Conservation (phyloP, 2,113 vertebrate species). For the Falcunculus frontatus region DNA sequence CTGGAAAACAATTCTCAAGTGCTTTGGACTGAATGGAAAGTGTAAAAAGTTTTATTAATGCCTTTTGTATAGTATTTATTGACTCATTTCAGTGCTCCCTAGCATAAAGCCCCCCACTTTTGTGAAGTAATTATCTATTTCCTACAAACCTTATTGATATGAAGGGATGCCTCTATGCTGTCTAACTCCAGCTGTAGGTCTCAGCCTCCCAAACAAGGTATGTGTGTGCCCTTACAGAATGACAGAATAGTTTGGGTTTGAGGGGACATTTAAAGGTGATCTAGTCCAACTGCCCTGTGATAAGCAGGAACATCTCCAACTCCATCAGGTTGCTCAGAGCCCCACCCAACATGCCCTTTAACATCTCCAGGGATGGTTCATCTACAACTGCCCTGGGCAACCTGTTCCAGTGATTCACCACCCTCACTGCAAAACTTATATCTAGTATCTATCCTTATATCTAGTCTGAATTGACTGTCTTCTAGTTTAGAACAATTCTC, state of each 20-base stretch:
- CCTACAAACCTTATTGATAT: not conserved
- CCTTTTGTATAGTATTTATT: not conserved
- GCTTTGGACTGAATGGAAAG: not conserved
- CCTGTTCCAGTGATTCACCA: not conserved
- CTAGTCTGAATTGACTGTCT: not conserved
- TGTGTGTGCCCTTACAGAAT: not conserved
- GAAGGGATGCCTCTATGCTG: not conserved
- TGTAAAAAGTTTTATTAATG: not conserved
- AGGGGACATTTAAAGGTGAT: not conserved
- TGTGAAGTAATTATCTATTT: not conserved
- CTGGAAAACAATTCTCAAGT: not conserved
- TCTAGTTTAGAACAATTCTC: not conserved
- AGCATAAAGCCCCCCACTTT: not conserved
- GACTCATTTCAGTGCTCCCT: not conserved
- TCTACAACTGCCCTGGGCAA: not conserved
- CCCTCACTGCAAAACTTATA: not conserved
- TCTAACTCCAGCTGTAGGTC: not conserved
- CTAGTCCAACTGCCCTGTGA: not conserved
- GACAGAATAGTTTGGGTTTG: not conserved
- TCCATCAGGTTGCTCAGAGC: not conserved
- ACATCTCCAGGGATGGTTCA: not conserved
- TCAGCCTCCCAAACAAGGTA: not conserved
- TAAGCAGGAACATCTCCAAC: not conserved
- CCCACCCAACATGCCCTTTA: accelerated
- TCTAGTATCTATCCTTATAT: not conserved